Percentiles rank a stretch among this genome's conserved stretches.
Conservation (phyloP, 1,140 invertebrate species). For the Zaprionus lachaisei region DNA sequence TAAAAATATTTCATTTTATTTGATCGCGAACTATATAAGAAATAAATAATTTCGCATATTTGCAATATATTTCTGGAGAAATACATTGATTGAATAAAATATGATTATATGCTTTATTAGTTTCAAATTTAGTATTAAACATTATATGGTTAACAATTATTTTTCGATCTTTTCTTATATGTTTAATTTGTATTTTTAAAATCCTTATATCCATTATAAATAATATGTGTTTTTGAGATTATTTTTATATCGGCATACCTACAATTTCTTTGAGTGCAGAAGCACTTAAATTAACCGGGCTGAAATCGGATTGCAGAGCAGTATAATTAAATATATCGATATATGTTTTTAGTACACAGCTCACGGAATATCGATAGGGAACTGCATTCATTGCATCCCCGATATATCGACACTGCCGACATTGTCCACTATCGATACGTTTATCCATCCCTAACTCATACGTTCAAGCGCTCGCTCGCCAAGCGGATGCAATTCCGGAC, state of each 20-base stretch:
- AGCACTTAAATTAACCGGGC: not conserved
- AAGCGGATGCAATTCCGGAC: constrained; percentile 54
- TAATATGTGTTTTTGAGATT: not conserved
- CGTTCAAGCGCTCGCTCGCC: constrained; percentile 50
- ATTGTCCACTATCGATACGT: constrained; percentile 3
- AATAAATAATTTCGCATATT: not conserved
- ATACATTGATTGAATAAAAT: not conserved
- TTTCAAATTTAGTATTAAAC: not conserved
- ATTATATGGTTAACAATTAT: not conserved
- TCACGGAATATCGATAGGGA: not conserved
- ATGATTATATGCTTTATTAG: not conserved
- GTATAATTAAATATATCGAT: constrained; percentile 11
- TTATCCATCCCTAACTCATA: constrained; percentile 40
- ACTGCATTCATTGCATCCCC: not conserved
- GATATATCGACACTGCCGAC: constrained; percentile 1
- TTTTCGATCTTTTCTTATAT: not conserved
- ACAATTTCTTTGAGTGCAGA: not conserved
- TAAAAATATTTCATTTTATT: not conserved
- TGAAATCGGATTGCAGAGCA: not conserved
- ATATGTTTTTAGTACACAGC: not conserved
- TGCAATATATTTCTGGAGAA: not conserved
- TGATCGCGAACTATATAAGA: not conserved
- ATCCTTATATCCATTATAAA: not conserved
- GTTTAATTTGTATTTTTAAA: not conserved
- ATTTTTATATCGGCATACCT: not conserved